Evolutionary conservation across 2,113 vertebrate genomes (phyloP).

Genomic region (Aspidoscelis tigris): DNA sequence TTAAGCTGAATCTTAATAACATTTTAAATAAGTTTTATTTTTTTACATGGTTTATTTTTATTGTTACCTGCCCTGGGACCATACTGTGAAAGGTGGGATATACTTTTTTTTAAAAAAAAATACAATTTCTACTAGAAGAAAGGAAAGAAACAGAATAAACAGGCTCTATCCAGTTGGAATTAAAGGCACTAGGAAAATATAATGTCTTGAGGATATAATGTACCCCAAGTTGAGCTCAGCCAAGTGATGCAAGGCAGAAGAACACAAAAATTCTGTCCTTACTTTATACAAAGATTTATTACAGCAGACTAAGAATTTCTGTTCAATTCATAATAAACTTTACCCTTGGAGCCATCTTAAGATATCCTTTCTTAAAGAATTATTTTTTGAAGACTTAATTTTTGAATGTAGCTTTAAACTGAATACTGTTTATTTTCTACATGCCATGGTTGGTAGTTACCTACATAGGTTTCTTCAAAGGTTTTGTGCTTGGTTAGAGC

Average conservation of each 20-base stretch:
- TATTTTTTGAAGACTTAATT: not conserved
- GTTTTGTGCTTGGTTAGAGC: not conserved
- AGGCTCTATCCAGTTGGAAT: not conserved
- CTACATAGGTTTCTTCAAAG: not conserved
- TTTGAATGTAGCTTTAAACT: conserved; percentile 4
- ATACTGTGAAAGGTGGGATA: no score
- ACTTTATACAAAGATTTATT: no score
- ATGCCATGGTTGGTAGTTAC: not conserved
- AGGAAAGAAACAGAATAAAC: not conserved
- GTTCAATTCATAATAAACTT: not conserved
- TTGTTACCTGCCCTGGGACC: no score
- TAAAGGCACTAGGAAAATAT: not conserved
- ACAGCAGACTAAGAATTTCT: no score
- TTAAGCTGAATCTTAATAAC: conserved; percentile 21
- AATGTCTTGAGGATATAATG: not conserved
- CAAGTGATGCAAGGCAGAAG: no score
- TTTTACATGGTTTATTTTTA: no score
- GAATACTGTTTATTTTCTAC: not conserved
- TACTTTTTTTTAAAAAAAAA: no score
- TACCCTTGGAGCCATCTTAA: not conserved
- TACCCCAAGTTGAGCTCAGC: not conserved
- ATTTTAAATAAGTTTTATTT: no score
- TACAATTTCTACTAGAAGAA: conserved; percentile 14
- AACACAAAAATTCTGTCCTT: no score
- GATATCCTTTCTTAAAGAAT: not conserved